Evolutionary conservation across 2,888 invertebrate genomes (phyloP).

Genomic region (Spilosoma lubricipeda): DNA sequence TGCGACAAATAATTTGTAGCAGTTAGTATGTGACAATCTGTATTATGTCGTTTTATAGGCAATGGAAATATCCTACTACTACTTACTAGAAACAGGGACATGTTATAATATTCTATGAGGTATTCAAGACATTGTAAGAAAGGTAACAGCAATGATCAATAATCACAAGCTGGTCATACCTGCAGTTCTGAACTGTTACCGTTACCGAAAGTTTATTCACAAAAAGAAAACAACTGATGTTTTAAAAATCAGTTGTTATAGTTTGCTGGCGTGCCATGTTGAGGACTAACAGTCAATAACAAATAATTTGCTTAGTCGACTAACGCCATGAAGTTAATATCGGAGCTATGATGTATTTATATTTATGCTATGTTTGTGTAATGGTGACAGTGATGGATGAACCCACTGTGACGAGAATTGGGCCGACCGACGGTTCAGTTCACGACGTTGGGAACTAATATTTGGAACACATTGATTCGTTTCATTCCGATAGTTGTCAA

Average conservation of each 20-base stretch:
- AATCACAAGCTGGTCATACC: too few species aligned
- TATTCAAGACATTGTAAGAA: too few species aligned
- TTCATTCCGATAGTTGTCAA: neutral
- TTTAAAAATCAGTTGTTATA: neutral
- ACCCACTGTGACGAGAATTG: neutral
- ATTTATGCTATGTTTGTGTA: constrained; percentile 10
- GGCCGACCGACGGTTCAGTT: neutral
- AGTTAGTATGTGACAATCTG: neutral
- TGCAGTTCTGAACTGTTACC: too few species aligned
- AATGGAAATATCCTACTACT: neutral
- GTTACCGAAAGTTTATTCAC: neutral
- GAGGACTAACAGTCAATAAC: neutral
- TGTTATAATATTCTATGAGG: too few species aligned
- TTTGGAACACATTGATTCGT: constrained; percentile 1
- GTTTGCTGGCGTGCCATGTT: neutral
- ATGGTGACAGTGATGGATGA: constrained; percentile 23
- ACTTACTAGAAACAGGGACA: too few species aligned
- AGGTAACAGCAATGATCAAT: too few species aligned
- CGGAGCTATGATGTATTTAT: constrained; percentile 6
- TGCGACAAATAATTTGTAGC: neutral
- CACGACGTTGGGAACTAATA: neutral
- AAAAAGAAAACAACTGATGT: neutral
- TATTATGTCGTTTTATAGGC: neutral
- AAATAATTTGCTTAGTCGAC: neutral
- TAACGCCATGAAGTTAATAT: neutral